Evolutionary conservation across 2,113 vertebrate genomes (phyloP).

Genomic region (Hemichromis elongatus): DNA sequence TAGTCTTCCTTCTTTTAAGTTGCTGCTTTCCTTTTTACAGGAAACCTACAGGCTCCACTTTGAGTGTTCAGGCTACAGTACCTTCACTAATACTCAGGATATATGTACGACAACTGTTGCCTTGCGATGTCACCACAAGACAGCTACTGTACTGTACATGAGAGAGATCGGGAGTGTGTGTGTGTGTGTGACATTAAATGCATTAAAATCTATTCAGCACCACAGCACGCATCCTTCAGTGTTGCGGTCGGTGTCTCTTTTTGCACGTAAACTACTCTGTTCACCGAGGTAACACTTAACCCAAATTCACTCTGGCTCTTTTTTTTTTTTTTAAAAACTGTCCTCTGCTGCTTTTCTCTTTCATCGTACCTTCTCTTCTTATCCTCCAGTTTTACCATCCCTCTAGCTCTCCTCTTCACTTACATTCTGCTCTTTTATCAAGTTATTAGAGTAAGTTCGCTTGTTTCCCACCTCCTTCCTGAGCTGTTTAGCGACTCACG

Average conservation of each 20-base stretch:
- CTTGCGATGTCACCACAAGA: slow-evolving; percentile 29
- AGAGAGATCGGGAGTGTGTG: neutral
- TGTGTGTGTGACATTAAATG: neutral
- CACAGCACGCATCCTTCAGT: slow-evolving; percentile 11
- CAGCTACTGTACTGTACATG: slow-evolving; percentile 24
- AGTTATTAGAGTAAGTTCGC: neutral
- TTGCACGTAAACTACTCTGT: slow-evolving; percentile 24
- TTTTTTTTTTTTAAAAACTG: neutral
- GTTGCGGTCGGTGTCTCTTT: neutral
- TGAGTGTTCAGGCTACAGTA: slow-evolving; percentile 15
- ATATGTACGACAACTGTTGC: slow-evolving; percentile 41
- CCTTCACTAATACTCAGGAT: slow-evolving; percentile 43
- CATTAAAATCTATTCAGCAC: neutral
- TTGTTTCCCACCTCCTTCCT: neutral
- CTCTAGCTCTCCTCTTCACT: neutral
- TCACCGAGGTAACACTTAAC: slow-evolving; percentile 46
- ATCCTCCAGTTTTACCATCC: slow-evolving; percentile 25
- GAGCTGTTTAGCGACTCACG: slow-evolving; percentile 5
- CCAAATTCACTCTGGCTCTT: slow-evolving; percentile 38
- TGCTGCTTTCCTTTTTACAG: slow-evolving; percentile 5
- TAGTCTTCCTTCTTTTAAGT: neutral
- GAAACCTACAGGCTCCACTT: slow-evolving; percentile 14
- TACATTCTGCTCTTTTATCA: slow-evolving; percentile 26
- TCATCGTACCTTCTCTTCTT: slow-evolving; percentile 24
- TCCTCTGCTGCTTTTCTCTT: slow-evolving; percentile 21